Conservation (phyloP, 2,113 vertebrate genomes). For the Nerophis ophidion region DNA sequence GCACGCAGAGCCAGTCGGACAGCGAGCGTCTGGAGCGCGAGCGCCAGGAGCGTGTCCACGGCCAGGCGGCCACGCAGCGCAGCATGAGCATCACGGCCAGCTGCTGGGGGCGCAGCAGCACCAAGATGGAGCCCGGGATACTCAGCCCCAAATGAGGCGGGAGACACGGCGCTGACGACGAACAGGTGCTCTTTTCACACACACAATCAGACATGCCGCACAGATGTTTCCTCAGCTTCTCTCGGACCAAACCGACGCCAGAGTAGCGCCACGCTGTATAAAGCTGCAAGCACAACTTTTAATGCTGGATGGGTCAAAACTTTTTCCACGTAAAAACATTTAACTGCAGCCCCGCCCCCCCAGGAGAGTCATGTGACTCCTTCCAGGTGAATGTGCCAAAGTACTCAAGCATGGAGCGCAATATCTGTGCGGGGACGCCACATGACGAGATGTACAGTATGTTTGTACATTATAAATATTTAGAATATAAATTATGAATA, state of each 20-base stretch:
- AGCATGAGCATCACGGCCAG: slow-evolving; percentile 88
- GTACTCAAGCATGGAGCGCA: neutral
- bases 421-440: neutral
- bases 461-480: slow-evolving; percentile 56
- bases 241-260: neutral
- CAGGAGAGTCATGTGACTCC: too few species aligned
- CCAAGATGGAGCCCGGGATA: slow-evolving; percentile 76
- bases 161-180: neutral
- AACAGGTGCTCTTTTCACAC: neutral
- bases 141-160: slow-evolving; percentile 54
- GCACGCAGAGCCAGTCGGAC: slow-evolving; percentile 85
- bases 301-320: neutral
- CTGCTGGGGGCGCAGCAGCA: slow-evolving; percentile 84
- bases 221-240: neutral
- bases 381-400: slow-evolving; percentile 5
- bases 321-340: neutral
- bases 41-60: slow-evolving; percentile 72
- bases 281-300: neutral
- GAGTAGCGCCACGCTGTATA: neutral
- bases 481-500: slow-evolving; percentile 13
- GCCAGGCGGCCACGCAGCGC: slow-evolving; percentile 61
- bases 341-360: neutral
- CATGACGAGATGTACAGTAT: neutral
- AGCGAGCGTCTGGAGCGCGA: slow-evolving; percentile 68
- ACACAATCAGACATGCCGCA: too few species aligned